phyloP scores from a whole-genome alignment of 1,140 invertebrate species.

The Heliconius hermathena region DNA sequence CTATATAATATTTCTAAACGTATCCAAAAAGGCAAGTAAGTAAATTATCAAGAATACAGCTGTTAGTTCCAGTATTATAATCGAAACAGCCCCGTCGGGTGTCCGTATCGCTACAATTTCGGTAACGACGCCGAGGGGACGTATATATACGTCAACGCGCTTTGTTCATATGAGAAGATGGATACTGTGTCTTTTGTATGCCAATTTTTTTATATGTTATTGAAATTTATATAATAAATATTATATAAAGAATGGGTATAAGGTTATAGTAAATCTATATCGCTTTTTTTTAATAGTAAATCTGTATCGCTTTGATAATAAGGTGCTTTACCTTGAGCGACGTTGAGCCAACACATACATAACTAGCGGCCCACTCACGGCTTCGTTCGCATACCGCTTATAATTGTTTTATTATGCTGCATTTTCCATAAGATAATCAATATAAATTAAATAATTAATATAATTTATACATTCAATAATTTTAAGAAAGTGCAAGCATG shows the following conservation, averaged over 20 bases:
- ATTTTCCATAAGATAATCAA: too few relatives aligned
- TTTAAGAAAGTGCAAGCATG: too few relatives aligned
- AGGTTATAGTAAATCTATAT: too few relatives aligned
- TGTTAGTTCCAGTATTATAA: conserved; percentile 13
- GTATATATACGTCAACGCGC: conserved; percentile 5
- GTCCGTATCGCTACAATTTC: conserved; percentile 12
- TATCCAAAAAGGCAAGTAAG: background rate
- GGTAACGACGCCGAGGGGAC: conserved; percentile 10
- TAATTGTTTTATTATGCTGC: too few relatives aligned
- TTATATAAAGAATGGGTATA: too few relatives aligned
- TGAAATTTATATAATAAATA: background rate
- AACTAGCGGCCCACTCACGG: too few relatives aligned
- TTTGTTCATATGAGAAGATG: conserved; percentile 1
- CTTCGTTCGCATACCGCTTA: too few relatives aligned
- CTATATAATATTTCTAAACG: background rate
- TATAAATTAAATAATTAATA: too few relatives aligned
- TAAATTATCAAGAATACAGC: conserved; percentile 13
- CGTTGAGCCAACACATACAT: background rate
- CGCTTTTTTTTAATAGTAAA: too few relatives aligned
- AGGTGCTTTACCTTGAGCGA: too few relatives aligned
- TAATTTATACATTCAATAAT: too few relatives aligned
- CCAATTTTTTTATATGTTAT: background rate
- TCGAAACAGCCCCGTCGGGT: conserved; percentile 6
- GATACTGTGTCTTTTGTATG: conserved; percentile 1
- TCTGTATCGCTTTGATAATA: too few relatives aligned